Percentiles rank a stretch among this genome's conserved stretches.
These are phyloP conservation scores for Ctenodactylus gundi DNA, from an alignment of 2,113 vertebrate genomes.

Conservation along the genomic window DNA sequence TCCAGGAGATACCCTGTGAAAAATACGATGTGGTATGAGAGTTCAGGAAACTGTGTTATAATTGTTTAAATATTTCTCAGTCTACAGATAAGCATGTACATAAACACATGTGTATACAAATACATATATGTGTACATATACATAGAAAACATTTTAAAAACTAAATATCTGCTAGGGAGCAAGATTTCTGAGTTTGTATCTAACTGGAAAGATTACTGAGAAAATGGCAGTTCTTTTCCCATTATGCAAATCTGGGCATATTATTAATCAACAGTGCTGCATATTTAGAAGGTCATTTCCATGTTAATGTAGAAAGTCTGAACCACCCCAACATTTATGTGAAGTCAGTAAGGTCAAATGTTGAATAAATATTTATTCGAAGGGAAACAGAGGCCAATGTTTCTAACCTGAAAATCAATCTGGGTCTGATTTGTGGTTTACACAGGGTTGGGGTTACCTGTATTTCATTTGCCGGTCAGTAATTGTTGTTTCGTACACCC, in stretches of 20 bases:
- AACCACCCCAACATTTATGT: slow-evolving; percentile 50
- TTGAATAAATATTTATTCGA: slow-evolving; percentile 66
- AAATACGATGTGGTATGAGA: neutral
- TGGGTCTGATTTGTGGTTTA: neutral
- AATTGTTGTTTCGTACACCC: neutral
- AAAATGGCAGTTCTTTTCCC: slow-evolving; percentile 44
- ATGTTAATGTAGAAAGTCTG: slow-evolving; percentile 53
- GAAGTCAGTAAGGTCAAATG: slow-evolving; percentile 55
- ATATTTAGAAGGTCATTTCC: slow-evolving; percentile 55
- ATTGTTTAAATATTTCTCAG: slow-evolving; percentile 9
- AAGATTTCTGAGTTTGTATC: slow-evolving; percentile 36
- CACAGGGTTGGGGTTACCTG: neutral
- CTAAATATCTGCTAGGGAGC: slow-evolving; percentile 2
- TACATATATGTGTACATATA: neutral
- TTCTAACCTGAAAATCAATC: slow-evolving; percentile 41
- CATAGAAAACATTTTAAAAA: slow-evolving; percentile 27
- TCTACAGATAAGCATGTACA: neutral
- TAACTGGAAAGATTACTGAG: slow-evolving; percentile 4
- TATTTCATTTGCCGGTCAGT: neutral
- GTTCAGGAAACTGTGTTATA: neutral
- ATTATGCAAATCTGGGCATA: slow-evolving; percentile 35
- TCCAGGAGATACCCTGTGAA: neutral
- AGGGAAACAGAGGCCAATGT: slow-evolving; percentile 23
- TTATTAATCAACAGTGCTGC: slow-evolving; percentile 57
- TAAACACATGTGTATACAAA: neutral